These are phyloP conservation scores for Gymnocypris eckloni DNA, from an alignment of 2,797 vertebrate species.

Conservation along the genomic window DNA sequence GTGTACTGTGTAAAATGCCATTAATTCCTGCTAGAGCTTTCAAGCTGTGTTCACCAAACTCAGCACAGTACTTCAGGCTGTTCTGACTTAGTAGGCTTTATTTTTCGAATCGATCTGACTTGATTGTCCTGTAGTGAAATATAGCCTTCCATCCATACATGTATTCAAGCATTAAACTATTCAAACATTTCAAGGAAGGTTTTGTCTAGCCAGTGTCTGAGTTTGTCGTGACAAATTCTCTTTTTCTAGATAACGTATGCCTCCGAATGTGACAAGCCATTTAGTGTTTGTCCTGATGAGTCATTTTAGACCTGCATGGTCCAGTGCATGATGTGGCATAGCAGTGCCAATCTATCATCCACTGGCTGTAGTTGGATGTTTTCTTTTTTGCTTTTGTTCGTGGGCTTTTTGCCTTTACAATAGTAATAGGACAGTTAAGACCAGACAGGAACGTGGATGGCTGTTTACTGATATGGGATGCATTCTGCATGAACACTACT, in stretches of 20 bases:
- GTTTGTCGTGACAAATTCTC: background rate
- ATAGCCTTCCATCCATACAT: background rate
- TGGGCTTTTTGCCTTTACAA: slow-evolving; percentile 7
- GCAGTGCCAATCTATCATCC: slow-evolving; percentile 38
- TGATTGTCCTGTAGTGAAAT: slow-evolving; percentile 4
- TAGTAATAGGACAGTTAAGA: slow-evolving; percentile 8
- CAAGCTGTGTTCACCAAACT: slow-evolving; percentile 43
- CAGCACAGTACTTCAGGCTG: slow-evolving; percentile 17
- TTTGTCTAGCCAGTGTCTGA: background rate
- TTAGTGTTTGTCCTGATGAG: slow-evolving; percentile 42
- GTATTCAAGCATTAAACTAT: background rate
- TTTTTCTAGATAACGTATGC: background rate
- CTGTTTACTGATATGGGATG: background rate
- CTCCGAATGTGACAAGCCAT: slow-evolving; percentile 22
- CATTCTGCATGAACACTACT: background rate
- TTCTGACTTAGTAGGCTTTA: slow-evolving; percentile 25
- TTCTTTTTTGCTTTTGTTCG: background rate
- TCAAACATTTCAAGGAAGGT: background rate
- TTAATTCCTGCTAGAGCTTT: slow-evolving; percentile 28
- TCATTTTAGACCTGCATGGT: slow-evolving; percentile 46
- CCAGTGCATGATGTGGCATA: slow-evolving; percentile 27
- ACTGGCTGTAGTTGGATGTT: slow-evolving; percentile 3
- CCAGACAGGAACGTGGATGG: background rate
- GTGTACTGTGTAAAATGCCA: slow-evolving; percentile 17
- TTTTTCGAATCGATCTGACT: background rate